phyloP scores from a whole-genome alignment of 2,888 invertebrate species.

The Orgyia antiqua region DNA sequence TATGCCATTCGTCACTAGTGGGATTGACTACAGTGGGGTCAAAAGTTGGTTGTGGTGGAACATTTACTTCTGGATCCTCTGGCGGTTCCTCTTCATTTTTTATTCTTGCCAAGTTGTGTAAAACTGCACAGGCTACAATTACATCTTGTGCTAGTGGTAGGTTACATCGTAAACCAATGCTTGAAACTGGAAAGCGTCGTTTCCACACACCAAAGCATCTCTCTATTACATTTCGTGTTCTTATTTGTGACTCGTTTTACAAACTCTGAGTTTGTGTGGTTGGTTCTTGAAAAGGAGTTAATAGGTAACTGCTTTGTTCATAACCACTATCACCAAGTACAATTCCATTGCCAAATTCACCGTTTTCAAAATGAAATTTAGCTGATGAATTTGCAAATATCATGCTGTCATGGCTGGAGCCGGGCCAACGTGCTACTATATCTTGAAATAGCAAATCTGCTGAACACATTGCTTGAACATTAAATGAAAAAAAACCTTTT shows the following conservation, averaged over 20 bases:
- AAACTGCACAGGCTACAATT: not conserved
- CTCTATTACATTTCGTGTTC: not conserved
- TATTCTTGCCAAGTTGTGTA: not conserved
- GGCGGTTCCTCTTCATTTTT: not conserved
- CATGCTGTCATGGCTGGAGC: not conserved
- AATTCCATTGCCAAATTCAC: not conserved
- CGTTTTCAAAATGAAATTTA: not conserved
- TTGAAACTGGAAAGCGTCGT: constrained; percentile 7
- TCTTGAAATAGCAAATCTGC: constrained; percentile 1
- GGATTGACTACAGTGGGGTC: too few relatives aligned
- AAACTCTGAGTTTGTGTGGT: not conserved
- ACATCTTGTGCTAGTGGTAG: not conserved
- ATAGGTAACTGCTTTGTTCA: not conserved
- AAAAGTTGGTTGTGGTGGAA: too few relatives aligned
- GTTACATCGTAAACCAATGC: not conserved
- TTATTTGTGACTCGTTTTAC: not conserved
- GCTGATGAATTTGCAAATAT: not conserved
- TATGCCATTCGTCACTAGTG: too few relatives aligned
- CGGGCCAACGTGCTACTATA: constrained; percentile 1
- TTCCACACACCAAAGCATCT: not conserved
- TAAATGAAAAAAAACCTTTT: constrained; percentile 8
- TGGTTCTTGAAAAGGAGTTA: not conserved
- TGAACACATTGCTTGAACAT: constrained; percentile 7
- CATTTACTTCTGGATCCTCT: too few relatives aligned
- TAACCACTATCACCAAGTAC: not conserved